Conservation (phyloP, 2,888 invertebrate genomes). For the Anodontia alba region DNA sequence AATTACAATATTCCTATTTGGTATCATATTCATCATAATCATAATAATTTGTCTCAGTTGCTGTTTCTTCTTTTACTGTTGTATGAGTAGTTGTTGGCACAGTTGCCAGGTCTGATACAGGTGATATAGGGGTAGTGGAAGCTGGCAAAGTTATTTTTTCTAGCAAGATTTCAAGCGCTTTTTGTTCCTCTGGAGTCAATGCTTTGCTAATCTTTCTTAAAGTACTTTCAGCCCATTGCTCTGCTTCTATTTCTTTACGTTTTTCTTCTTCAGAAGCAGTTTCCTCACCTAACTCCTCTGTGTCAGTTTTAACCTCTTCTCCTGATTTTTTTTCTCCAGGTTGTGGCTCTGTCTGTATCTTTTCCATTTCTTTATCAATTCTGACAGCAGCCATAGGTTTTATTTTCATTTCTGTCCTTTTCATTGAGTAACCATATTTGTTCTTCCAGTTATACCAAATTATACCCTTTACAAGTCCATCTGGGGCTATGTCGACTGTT, state of each 20-base stretch:
- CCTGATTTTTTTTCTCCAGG: not conserved
- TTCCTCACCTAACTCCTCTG: not conserved
- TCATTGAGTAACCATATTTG: constrained; percentile 72
- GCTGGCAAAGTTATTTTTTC: no score
- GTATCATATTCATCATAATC: no score
- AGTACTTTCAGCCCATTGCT: not conserved
- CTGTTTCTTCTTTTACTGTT: no score
- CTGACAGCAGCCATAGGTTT: constrained; percentile 67
- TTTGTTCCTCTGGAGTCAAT: not conserved
- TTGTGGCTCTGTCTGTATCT: not conserved
- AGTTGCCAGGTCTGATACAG: no score
- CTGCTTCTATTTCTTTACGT: not conserved
- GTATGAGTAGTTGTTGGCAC: no score
- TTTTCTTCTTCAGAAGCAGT: not conserved
- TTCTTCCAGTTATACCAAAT: constrained; percentile 78
- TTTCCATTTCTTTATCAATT: constrained; percentile 50
- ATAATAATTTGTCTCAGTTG: no score
- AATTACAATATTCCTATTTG: no score
- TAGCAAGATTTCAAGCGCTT: not conserved
- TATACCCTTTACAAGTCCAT: constrained; percentile 75
- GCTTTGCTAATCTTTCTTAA: not conserved
- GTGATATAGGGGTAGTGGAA: no score
- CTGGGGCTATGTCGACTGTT: constrained; percentile 57
- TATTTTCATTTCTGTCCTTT: constrained; percentile 74
- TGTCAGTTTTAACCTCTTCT: not conserved